These are phyloP conservation scores for Nyctibius grandis DNA, from an alignment of 2,797 vertebrate species.

Conservation along the genomic window DNA sequence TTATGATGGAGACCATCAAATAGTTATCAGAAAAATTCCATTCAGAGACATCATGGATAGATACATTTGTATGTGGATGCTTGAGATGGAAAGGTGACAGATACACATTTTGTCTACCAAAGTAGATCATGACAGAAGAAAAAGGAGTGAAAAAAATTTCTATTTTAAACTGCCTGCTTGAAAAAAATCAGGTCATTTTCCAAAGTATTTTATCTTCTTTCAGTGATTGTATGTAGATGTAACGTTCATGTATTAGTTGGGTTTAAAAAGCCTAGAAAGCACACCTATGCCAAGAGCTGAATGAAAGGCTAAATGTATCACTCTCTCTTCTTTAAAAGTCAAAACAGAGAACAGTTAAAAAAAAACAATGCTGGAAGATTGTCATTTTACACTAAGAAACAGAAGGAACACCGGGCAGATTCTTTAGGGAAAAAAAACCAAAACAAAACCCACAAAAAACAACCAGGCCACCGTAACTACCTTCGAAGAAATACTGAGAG, in stretches of 20 bases:
- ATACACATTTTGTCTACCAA: not conserved
- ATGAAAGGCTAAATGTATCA: not conserved
- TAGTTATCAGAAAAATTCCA: not conserved
- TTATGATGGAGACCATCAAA: not conserved
- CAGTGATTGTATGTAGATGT: not conserved
- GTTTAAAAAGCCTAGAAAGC: not conserved
- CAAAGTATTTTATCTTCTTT: not conserved
- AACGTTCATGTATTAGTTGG: not conserved
- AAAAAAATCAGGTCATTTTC: not conserved
- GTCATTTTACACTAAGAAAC: not conserved
- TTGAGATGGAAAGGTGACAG: not conserved
- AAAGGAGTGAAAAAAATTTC: not conserved
- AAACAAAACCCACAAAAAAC: not conserved
- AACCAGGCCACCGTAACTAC: not conserved
- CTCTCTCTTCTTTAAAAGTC: not conserved
- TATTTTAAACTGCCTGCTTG: not conserved
- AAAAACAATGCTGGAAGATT: not conserved
- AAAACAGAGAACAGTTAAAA: not conserved
- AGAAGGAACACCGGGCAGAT: not conserved
- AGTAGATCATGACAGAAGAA: not conserved
- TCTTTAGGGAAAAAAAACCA: too few species aligned
- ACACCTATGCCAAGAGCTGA: not conserved
- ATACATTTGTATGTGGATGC: not conserved
- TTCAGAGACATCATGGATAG: not conserved
- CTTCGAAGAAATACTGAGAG: not conserved